These are phyloP conservation scores for Hydroisotoma schaefferi DNA, from an alignment of 2,888 invertebrate species.

Conservation along the genomic window DNA sequence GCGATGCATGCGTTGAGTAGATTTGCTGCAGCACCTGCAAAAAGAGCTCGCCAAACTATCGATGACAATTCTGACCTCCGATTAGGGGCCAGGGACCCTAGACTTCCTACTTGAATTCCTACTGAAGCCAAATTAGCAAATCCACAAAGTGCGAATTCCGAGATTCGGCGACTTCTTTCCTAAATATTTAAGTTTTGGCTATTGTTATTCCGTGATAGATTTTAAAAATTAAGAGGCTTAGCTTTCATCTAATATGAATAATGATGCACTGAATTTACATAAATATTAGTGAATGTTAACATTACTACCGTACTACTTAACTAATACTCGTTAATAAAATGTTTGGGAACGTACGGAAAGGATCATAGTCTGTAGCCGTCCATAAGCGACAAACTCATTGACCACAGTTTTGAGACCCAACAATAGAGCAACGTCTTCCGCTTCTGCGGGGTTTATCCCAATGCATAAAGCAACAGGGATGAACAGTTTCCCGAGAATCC, in stretches of 20 bases:
- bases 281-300: no score
- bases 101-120: conserved; percentile 64
- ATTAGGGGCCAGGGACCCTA: conserved; percentile 72
- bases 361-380: conserved; percentile 60
- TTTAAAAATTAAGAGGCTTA: no score
- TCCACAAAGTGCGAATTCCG: conserved; percentile 87
- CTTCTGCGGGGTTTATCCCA: conserved; percentile 65
- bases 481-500: conserved; percentile 80
- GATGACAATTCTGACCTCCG: conserved; percentile 65
- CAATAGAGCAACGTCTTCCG: conserved; percentile 71
- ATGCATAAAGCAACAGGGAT: conserved; percentile 86
- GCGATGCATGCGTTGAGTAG: conserved; percentile 88
- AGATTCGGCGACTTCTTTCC: conserved; percentile 72
- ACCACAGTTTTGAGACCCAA: conserved; percentile 86
- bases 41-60: conserved; percentile 71
- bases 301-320: no score
- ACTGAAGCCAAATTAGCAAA: conserved; percentile 86
- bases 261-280: no score
- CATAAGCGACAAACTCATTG: conserved; percentile 90
- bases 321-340: no score
- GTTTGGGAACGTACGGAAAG: no score
- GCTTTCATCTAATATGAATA: no score
- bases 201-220: no score
- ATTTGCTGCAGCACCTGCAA: conserved; percentile 76
- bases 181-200: no score